Conservation (phyloP, 2,113 vertebrate genomes). For the Buteo buteo region DNA sequence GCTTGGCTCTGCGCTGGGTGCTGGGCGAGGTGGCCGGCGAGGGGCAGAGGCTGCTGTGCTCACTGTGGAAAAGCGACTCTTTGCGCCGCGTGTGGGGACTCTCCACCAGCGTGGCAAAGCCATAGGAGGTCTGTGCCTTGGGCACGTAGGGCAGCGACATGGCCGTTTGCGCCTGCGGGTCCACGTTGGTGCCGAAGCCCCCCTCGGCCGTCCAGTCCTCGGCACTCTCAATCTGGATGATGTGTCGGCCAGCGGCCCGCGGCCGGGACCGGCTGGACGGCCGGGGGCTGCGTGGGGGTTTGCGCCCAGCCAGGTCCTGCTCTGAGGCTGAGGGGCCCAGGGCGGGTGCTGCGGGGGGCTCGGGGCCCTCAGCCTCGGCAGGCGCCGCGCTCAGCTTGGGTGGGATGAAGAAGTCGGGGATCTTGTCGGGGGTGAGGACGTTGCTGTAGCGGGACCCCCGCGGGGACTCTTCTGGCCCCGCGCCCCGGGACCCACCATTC, state of each 20-base stretch:
- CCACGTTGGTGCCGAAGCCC: constrained; percentile 76
- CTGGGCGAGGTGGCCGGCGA: constrained; percentile 84
- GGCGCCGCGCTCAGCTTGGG: constrained; percentile 85
- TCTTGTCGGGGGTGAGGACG: constrained; percentile 95
- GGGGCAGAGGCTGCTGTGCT: constrained; percentile 82
- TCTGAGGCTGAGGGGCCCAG: constrained; percentile 77
- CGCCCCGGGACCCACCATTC: constrained; percentile 75
- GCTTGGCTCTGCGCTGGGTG: constrained; percentile 74
- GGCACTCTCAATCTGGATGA: constrained; percentile 93
- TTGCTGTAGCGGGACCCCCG: constrained; percentile 85
- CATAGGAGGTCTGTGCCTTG: constrained; percentile 93
- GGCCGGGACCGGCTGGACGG: constrained; percentile 82
- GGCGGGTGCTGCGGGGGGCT: constrained; percentile 62
- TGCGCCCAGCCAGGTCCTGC: constrained; percentile 75
- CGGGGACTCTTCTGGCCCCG: constrained; percentile 37
- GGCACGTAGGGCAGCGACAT: constrained; percentile 92
- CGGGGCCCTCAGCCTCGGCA: constrained; percentile 71
- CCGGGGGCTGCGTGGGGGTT: constrained; percentile 80
- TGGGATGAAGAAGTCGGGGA: constrained; percentile 96
- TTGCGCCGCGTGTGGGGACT: constrained; percentile 95
- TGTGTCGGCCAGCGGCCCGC: constrained; percentile 84
- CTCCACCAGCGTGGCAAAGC: constrained; percentile 90
- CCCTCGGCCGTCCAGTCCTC: constrained; percentile 80
- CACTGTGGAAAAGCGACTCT: constrained; percentile 93
- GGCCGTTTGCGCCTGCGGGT: constrained; percentile 87